phyloP scores from a whole-genome alignment of 2,113 vertebrate genomes.

The Phocoena phocoena region DNA sequence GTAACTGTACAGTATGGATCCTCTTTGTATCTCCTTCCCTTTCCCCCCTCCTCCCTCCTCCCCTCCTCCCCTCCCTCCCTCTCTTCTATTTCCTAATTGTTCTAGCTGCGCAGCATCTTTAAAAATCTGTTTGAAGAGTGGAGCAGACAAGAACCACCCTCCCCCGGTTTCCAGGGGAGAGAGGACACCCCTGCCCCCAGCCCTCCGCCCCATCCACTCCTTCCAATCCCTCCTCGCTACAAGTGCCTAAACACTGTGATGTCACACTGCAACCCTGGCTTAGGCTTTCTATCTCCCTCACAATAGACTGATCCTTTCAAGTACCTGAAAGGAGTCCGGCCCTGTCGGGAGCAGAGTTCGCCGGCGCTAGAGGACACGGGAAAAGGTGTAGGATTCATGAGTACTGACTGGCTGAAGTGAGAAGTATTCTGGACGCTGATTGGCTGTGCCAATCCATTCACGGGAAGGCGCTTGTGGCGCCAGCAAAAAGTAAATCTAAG shows the following conservation, averaged over 20 bases:
- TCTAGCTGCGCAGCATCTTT: background rate
- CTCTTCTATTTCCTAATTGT: background rate
- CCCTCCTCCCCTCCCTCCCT: background rate
- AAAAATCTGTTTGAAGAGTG: background rate
- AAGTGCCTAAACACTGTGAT: background rate
- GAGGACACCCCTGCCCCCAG: rapidly evolving
- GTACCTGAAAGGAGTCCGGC: background rate
- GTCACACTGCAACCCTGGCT: conserved; percentile 32
- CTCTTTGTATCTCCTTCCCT: background rate
- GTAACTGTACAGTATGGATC: rapidly evolving
- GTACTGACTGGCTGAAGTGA: background rate
- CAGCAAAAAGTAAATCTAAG: too few relatives aligned
- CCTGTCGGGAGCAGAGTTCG: too few relatives aligned
- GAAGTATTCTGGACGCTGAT: background rate
- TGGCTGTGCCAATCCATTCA: background rate
- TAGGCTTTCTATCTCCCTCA: conserved; percentile 67
- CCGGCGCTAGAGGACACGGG: rapidly evolving
- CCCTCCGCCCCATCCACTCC: background rate
- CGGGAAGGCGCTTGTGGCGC: too few relatives aligned
- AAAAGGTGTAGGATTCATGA: background rate
- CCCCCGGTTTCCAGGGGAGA: background rate
- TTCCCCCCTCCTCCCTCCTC: background rate
- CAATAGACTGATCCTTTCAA: conserved; percentile 66
- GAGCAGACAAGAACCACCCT: background rate
- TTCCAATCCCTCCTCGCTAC: background rate